Base-by-base conservation (phyloP, 2,113 vertebrate genomes). In the Sinocyclocheilus anshuiensis region DNA sequence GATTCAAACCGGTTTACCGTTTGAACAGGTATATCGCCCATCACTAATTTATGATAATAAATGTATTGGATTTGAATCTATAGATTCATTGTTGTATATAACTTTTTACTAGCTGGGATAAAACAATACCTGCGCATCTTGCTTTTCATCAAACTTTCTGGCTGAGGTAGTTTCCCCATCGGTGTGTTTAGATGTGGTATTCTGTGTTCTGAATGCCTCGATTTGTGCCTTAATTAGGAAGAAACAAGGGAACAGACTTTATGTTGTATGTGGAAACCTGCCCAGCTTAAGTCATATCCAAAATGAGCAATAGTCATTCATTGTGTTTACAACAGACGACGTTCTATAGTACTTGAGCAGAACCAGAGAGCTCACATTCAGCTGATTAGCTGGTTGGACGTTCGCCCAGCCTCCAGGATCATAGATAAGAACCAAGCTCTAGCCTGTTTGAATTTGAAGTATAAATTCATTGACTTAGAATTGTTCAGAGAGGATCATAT, bases 191-290 rank as follows among this genome's bases (percentile, higher is more conserved):
- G 65, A 39, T 75, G 61, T 24, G 39, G 53, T 76, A 76, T 84
- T 81, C 67, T 18, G 71, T 10, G 45, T 29, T 33, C 59, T 20
- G 63, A 55, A 71, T 81, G 84, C 67, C 79, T 29, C 57, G 18
- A 24, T 72, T 65, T 85, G 83, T 88, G 83, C 83, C 83, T 85
- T 88, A 88, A 85, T 81, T 88, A 88, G 83, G 83, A 85, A 81
- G 69, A 61, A 86, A 61, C 48, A 85, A 24, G 15, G 57, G 59
- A 87, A 83, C 72, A 39, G 81, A 42, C 81, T 33, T 53, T 65
- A 45, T 84, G 81, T 72, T 87, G 75, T 87, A 61, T 53, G 76
- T 87, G 86, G 86, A 87, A 71, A 57, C 86, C 13, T 84, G 86
- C 86, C 86, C 86, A 84, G 76, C 75, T 77, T 33, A 42, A 84